These are phyloP conservation scores for Siniperca undulata DNA, from an alignment of 2,797 vertebrate species.

Conservation along the genomic window DNA sequence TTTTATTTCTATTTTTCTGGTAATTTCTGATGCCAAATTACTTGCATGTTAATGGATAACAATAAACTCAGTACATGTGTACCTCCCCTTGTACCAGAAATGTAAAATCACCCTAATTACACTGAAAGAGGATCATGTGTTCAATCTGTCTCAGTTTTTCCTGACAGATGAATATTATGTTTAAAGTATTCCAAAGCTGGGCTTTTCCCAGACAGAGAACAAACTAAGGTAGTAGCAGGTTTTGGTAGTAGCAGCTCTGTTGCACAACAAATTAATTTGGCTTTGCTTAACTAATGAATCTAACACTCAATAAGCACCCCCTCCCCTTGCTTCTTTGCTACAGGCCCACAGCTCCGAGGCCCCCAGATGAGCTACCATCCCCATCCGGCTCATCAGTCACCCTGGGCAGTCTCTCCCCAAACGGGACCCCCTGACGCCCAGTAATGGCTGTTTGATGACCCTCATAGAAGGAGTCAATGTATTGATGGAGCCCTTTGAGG, in stretches of 20 bases:
- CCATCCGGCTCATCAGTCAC: conserved; percentile 85
- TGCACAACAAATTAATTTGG: conserved; percentile 62
- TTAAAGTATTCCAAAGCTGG: neutral
- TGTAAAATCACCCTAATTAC: conserved; percentile 4
- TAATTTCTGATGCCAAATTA: conserved; percentile 25
- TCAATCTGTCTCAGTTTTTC: conserved; percentile 1
- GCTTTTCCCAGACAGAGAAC: conserved; percentile 3
- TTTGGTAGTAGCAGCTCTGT: conserved; percentile 30
- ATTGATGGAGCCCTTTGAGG: conserved; percentile 91
- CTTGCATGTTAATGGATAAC: conserved; percentile 36
- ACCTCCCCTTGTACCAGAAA: conserved; percentile 23
- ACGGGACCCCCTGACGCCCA: conserved; percentile 86
- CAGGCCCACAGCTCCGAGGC: conserved; percentile 60
- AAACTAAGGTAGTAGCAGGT: conserved; percentile 18
- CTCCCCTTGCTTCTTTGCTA: conserved; percentile 28
- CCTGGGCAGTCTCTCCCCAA: conserved; percentile 81
- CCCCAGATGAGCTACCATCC: conserved; percentile 72
- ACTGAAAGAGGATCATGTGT: neutral
- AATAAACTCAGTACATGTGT: conserved; percentile 25
- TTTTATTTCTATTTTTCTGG: conserved; percentile 7
- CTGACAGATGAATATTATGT: conserved; percentile 1
- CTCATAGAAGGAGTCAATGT: conserved; percentile 98
- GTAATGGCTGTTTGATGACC: conserved; percentile 96
- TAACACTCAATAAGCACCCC: conserved; percentile 68
- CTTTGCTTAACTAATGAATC: conserved; percentile 75